Evolutionary conservation across 1,140 invertebrate species (phyloP).

Genomic region (Probaryconus sp.): DNA sequence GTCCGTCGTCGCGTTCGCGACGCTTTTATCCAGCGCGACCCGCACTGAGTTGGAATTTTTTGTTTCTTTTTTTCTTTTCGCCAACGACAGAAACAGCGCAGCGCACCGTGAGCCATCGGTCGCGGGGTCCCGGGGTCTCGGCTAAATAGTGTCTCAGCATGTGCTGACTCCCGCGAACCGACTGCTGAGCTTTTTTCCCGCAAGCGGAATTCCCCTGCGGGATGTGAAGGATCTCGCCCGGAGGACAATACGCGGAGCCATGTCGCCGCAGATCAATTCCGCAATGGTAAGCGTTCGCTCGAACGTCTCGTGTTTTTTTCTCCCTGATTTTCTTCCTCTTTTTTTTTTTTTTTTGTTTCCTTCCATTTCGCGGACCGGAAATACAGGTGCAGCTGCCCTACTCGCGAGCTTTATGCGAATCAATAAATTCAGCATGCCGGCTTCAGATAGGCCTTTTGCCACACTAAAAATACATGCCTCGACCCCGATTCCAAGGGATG

Average conservation of each 20-base stretch:
- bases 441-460: constrained; percentile 46
- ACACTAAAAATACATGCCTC: constrained; percentile 56
- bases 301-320: too few relatives aligned
- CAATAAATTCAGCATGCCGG: constrained; percentile 68
- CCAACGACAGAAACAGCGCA: too few relatives aligned
- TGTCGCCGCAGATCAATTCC: constrained; percentile 42
- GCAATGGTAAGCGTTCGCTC: constrained; percentile 58
- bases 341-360: too few relatives aligned
- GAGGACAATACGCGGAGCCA: constrained; percentile 33
- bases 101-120: too few relatives aligned
- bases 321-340: too few relatives aligned
- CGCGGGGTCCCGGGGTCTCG: neutral
- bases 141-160: neutral
- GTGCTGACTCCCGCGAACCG: constrained; percentile 15
- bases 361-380: too few relatives aligned
- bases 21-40: neutral
- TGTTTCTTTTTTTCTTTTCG: too few relatives aligned
- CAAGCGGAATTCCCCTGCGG: too few relatives aligned
- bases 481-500: constrained; percentile 40
- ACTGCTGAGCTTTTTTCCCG: too few relatives aligned
- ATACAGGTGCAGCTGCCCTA: constrained; percentile 49
- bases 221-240: constrained; percentile 24
- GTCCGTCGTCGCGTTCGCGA: constrained; percentile 25
- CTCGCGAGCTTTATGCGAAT: constrained; percentile 63
- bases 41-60: too few relatives aligned